Evolutionary conservation across 1,140 invertebrate genomes (phyloP).

Genomic region (Cryptotermes secundus): DNA sequence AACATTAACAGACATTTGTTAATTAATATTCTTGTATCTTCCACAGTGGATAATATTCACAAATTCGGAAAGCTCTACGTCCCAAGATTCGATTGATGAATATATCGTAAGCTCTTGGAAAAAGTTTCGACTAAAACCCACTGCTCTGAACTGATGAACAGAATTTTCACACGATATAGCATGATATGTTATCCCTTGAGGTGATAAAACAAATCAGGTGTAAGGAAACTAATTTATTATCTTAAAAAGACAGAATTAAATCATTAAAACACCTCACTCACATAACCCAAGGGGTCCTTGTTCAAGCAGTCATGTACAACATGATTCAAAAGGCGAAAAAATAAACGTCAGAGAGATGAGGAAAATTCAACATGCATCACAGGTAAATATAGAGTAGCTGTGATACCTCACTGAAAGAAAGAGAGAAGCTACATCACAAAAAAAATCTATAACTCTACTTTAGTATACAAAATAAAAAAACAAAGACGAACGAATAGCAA

Average conservation of each 20-base stretch:
- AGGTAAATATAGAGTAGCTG: not conserved
- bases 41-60: too few relatives aligned
- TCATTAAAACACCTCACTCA: conserved; percentile 7
- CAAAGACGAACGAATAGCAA: not conserved
- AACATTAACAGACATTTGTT: too few relatives aligned
- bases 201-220: not conserved
- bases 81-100: too few relatives aligned
- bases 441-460: conserved; percentile 14
- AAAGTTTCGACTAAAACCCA: too few relatives aligned
- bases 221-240: conserved; percentile 6
- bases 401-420: not conserved
- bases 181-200: not conserved
- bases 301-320: conserved; percentile 12
- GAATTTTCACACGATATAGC: not conserved
- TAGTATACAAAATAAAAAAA: conserved; percentile 3
- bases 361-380: conserved; percentile 14
- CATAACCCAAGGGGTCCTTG: conserved; percentile 7
- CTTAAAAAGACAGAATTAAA: conserved; percentile 5
- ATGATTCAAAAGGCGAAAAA: conserved; percentile 9
- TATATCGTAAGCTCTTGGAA: too few relatives aligned
- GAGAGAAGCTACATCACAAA: not conserved
- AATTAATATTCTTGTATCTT: too few relatives aligned
- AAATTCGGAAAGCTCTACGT: too few relatives aligned
- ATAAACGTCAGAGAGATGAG: not conserved
- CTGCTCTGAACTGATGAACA: not conserved